Conservation (phyloP, 30 jellyfish, hydroid and myxozoan species). For the Aurelia coerulea region DNA sequence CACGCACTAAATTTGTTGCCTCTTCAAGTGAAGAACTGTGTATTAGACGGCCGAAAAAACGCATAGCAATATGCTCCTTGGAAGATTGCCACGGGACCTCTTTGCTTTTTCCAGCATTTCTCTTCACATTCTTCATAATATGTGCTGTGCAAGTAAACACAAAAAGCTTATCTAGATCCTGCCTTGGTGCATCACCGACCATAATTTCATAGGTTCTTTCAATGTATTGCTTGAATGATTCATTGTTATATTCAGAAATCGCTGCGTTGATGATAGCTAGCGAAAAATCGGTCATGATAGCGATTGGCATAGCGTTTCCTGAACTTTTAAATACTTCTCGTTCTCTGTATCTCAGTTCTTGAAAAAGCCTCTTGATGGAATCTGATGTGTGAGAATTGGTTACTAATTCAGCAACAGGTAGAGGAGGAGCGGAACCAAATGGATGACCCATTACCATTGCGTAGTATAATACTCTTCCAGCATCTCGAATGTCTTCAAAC, state of each 20-base stretch:
- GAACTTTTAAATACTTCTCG: neutral
- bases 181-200: constrained; percentile 13
- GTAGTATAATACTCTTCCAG: constrained; percentile 4
- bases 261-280: constrained; percentile 27
- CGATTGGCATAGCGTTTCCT: constrained; percentile 16
- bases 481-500: neutral
- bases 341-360: constrained; percentile 8
- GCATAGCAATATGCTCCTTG: constrained; percentile 33
- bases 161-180: constrained; percentile 4
- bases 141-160: constrained; percentile 22
- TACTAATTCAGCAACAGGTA: constrained; percentile 31
- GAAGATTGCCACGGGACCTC: neutral
- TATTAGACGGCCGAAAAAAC: constrained; percentile 34
- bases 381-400: constrained; percentile 21
- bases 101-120: neutral
- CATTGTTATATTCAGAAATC: constrained; percentile 2
- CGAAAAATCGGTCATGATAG: constrained; percentile 29
- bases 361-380: constrained; percentile 12
- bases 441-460: constrained; percentile 45
- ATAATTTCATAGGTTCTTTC: constrained; percentile 22
- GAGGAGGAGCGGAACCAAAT: constrained; percentile 5
- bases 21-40: neutral
- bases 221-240: neutral
- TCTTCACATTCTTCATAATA: constrained; percentile 15
- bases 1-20: neutral